Percentiles rank a stretch among this genome's conserved stretches.
Conservation (phyloP, 2,888 invertebrate genomes). For the Drosophila lutescens region DNA sequence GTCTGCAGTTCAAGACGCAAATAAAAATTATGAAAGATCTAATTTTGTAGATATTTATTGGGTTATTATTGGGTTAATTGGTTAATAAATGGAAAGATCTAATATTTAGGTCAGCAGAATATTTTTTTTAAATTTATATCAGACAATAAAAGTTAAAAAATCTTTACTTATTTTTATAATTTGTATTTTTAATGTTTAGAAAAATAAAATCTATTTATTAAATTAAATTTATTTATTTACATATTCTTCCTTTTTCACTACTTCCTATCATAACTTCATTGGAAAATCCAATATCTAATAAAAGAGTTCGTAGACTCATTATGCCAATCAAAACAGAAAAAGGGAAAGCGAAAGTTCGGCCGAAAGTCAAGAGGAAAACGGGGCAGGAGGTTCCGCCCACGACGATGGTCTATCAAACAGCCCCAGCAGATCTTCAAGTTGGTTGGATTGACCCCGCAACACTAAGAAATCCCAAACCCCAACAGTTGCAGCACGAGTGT, state of each 20-base stretch:
- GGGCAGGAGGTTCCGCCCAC: constrained; percentile 59
- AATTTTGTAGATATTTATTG: neutral
- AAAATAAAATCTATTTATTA: too few relatives aligned
- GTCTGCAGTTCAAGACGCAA: constrained; percentile 20
- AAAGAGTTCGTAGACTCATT: constrained; percentile 58
- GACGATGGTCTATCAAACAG: constrained; percentile 8
- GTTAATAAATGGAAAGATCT: too few relatives aligned
- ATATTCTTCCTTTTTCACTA: neutral
- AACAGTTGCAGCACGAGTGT: constrained; percentile 44
- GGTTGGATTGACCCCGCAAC: constrained; percentile 62
- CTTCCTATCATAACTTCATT: neutral
- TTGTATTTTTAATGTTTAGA: too few relatives aligned
- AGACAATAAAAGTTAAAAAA: too few relatives aligned
- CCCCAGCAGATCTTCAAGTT: constrained; percentile 54
- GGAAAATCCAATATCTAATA: too few relatives aligned
- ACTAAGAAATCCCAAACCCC: constrained; percentile 45
- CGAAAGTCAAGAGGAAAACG: constrained; percentile 37
- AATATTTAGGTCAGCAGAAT: too few relatives aligned
- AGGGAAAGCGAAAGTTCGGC: constrained; percentile 74
- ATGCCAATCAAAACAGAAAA: constrained; percentile 62
- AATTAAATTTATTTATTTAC: too few relatives aligned
- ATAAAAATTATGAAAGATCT: neutral
- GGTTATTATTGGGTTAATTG: neutral
- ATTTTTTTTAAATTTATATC: too few relatives aligned
- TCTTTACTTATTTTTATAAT: too few relatives aligned